phyloP scores from a whole-genome alignment of 2,888 invertebrate species.

The Odontocerum albicorne region DNA sequence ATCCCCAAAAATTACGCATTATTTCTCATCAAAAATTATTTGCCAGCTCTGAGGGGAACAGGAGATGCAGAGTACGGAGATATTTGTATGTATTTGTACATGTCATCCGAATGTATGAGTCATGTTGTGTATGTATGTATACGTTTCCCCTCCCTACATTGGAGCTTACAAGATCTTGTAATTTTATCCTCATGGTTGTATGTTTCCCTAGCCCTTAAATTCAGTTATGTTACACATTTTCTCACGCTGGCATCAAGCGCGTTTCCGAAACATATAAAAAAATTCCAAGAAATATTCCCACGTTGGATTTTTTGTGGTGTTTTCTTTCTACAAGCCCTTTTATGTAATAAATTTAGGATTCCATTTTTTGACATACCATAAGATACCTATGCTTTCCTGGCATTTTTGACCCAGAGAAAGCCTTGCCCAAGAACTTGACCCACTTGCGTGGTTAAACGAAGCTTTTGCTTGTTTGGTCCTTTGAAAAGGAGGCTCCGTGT shows the following conservation, averaged over 20 bases:
- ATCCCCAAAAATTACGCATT: neutral
- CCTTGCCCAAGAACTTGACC: constrained; percentile 34
- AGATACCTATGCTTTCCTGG: constrained; percentile 24
- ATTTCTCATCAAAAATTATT: no score
- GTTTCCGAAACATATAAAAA: no score
- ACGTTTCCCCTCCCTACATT: constrained; percentile 1
- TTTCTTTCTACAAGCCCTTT: no score
- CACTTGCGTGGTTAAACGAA: neutral
- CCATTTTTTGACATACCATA: no score
- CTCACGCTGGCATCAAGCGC: no score
- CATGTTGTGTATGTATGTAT: no score
- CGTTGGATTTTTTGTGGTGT: constrained; percentile 3
- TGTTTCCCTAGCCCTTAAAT: constrained; percentile 48
- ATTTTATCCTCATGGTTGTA: constrained; percentile 39
- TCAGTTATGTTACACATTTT: constrained; percentile 31
- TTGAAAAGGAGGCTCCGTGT: constrained; percentile 41
- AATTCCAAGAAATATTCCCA: no score
- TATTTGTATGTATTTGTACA: no score
- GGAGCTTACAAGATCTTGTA: constrained; percentile 25
- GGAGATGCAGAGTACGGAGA: no score
- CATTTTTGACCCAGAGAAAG: constrained; percentile 38
- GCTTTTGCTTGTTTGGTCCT: constrained; percentile 44
- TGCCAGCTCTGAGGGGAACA: no score
- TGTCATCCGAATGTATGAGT: no score
- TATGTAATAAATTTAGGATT: no score